Evolutionary conservation across 64 coral and sea anemone genomes (phyloP), one percentile per base, ranked within the genome.

Genomic region (Astreopora myriophthalma): DNA sequence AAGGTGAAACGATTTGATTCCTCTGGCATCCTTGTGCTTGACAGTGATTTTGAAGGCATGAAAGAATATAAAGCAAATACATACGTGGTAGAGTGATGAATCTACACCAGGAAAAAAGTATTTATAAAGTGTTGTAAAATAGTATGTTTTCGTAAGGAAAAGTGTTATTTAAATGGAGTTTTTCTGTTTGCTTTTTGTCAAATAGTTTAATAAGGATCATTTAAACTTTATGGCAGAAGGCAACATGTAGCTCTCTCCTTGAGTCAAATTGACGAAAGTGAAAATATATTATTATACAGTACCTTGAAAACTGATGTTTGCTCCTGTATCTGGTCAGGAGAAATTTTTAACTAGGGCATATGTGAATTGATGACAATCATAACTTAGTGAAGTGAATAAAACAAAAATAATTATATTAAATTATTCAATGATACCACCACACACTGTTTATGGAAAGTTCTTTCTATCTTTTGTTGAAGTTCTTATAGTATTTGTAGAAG

Each of bases 51-150:
- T 3, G 26, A 9, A n/a, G 19, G 0, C 6, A n/a, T 61, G 52
- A 61, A 64, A 38, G 57, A 65, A 19, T 64, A 26, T 10, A 64
- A 63, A 36, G 6, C 17, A 26, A 65, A 64, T 63, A 35, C 49
- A 38, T 81, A 81, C 57, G 9, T 64, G 14, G 16, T 17, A 60
- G 29, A 16, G 79, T 64, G 16, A 2, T 2, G 10, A 58, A 34
- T 10, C 28, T 27, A 36, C 60, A 83, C 51, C 51, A 19, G 51
- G 16, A 65, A 34, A 37, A 83, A 64, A 51, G 14, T 83, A 83
- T 83, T 83, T 83, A 83, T 64, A 64, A 83, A 83, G 33, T 65
- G 52, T 23, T 83, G 79, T 83, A 83, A 83, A 22, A 64, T 83
- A 83, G 32, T 61, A 64, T 64, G 32, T 83, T 83, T 52, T 57